Percentiles rank a stretch among this genome's conserved stretches.
Evolutionary conservation across 2,888 invertebrate genomes (phyloP).

Genomic region (Luperina nickerlii): DNA sequence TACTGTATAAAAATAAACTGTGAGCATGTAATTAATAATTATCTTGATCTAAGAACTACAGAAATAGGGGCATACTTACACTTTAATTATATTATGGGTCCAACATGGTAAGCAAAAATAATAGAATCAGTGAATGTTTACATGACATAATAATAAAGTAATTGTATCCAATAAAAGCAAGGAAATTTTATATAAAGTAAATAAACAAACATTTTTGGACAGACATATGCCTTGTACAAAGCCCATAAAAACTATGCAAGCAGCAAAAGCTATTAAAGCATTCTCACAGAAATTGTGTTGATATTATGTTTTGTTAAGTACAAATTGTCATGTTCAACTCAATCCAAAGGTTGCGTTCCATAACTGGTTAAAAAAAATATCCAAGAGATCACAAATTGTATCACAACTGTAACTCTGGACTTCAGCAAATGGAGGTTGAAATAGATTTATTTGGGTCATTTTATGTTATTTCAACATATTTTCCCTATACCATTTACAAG

Average conservation of each 20-base stretch:
- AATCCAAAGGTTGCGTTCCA: neutral
- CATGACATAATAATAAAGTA: conserved; percentile 21
- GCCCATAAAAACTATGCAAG: conserved; percentile 13
- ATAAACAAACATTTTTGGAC: neutral
- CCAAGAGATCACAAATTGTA: conserved; percentile 2
- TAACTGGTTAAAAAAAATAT: neutral
- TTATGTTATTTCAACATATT: conserved; percentile 30
- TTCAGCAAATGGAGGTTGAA: conserved; percentile 22
- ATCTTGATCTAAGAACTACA: conserved; percentile 15
- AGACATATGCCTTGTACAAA: conserved; percentile 15
- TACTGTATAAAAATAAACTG: neutral
- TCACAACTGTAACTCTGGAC: neutral
- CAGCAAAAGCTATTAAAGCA: conserved; percentile 5
- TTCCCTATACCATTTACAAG: conserved; percentile 41
- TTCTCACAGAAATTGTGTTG: conserved; percentile 9
- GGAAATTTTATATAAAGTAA: neutral
- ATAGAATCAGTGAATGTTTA: conserved; percentile 40
- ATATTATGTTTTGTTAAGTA: neutral
- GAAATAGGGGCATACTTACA: conserved; percentile 49
- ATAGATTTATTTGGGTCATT: conserved; percentile 25
- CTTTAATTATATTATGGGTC: conserved; percentile 35
- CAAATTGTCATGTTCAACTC: neutral
- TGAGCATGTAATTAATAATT: neutral
- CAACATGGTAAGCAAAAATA: conserved; percentile 53
- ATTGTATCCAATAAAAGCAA: conserved; percentile 10